Conservation (phyloP, 2,113 vertebrate species). For the Pteropus alecto region DNA sequence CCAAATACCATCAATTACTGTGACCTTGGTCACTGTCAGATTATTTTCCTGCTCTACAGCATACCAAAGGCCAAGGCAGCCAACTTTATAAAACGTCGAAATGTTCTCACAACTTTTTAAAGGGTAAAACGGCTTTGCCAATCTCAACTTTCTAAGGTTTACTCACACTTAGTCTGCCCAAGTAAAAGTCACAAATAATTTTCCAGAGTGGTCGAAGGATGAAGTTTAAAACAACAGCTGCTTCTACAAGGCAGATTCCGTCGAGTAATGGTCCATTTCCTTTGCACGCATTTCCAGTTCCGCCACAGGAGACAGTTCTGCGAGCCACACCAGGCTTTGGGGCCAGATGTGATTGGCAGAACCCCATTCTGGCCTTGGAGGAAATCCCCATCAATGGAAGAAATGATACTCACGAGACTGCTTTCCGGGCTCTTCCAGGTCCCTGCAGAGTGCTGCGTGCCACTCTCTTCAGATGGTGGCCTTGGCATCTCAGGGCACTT, state of each 20-base stretch:
- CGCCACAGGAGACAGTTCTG: background rate
- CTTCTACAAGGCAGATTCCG: background rate
- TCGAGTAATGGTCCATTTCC: background rate
- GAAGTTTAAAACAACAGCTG: background rate
- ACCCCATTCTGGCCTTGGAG: background rate
- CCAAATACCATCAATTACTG: background rate
- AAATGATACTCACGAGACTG: background rate
- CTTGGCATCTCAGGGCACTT: background rate
- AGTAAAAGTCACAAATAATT: background rate
- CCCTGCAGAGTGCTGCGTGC: background rate
- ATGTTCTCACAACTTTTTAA: background rate
- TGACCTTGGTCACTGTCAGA: background rate
- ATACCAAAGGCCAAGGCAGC: fast-evolving
- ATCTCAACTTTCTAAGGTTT: background rate
- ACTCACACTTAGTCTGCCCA: background rate
- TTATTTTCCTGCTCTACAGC: background rate
- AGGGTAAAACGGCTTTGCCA: background rate
- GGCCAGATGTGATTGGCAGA: background rate
- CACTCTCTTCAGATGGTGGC: background rate
- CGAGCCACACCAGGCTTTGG: background rate
- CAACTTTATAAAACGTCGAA: background rate
- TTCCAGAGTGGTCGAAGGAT: background rate
- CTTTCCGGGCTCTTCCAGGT: background rate
- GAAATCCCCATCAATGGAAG: background rate
- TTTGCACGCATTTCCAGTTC: background rate